Base-by-base conservation (phyloP, 1,140 invertebrate genomes). In the Littorina saxatilis region DNA sequence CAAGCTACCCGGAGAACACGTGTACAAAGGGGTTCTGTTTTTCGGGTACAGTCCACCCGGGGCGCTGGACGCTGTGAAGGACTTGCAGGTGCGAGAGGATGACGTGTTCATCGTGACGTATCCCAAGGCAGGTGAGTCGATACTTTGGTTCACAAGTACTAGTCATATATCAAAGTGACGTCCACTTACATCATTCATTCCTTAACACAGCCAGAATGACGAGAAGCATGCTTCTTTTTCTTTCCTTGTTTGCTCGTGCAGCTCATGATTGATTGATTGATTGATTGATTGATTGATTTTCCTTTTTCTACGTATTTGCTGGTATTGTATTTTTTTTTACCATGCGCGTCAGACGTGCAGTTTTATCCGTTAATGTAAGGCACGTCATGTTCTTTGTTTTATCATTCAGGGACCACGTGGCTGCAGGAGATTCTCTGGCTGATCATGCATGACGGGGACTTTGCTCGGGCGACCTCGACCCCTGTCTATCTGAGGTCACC, bases 361-460 rank as follows among this genome's bases (percentile, higher is more conserved):
- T n/a, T n/a, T n/a, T n/a, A n/a, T n/a, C n/a, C n/a, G n/a, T n/a
- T n/a, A n/a, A n/a, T n/a, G n/a, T n/a, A n/a, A n/a, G n/a, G n/a
- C n/a, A n/a, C n/a, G n/a, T n/a, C n/a, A n/a, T n/a, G n/a, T n/a
- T n/a, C n/a, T n/a, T n/a, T n/a, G n/a, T n/a, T n/a, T n/a, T n/a
- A n/a, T n/a, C 32, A 35, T 23, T 66, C 68, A 91, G 97, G 96
- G 40, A 97, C 96, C 52, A 97, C 97, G 2, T 97, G 96, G 96
- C 94, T 95, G 13, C 96, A 97, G 91, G 96, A 98, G 93, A 96
- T 98, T 94, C 94, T 96, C 3, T 98, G 96, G 96, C 93, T 97
- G 29, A 95, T 98, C 40, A 95, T 94, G 7, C 95, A 97, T 88
- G 86, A 89, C 75, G 94, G 96, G 66, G 94, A 98, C 89, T 96